Conservation (phyloP, 1,140 invertebrate species). For the Cheumatopsyche charites region DNA sequence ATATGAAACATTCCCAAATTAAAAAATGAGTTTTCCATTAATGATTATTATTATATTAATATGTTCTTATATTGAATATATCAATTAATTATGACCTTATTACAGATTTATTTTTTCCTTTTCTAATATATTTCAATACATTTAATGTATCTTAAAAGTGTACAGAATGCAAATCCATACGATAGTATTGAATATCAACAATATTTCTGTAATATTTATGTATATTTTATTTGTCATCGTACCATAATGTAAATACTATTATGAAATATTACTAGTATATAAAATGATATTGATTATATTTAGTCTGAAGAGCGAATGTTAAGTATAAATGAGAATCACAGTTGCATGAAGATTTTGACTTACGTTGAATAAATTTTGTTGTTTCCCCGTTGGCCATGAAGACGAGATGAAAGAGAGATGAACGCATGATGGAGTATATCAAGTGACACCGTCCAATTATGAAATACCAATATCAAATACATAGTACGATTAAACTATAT, state of each 20-base stretch:
- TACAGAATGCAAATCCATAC: background rate
- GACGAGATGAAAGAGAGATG: constrained; percentile 7
- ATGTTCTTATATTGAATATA: no score
- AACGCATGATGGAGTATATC: constrained; percentile 39
- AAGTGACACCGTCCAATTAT: constrained; percentile 49
- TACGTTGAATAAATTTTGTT: constrained; percentile 1
- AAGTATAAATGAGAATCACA: background rate
- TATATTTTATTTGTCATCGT: background rate
- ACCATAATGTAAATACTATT: constrained; percentile 10
- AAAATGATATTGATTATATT: background rate
- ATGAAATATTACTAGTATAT: constrained; percentile 1
- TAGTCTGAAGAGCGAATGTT: constrained; percentile 17
- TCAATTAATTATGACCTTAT: no score
- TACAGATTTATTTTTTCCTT: no score
- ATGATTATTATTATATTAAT: no score
- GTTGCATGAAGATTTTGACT: background rate
- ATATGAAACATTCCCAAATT: no score
- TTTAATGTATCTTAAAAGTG: background rate
- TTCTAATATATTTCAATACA: no score
- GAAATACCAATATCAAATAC: constrained; percentile 46
- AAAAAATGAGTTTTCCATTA: no score
- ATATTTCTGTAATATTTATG: constrained; percentile 12
- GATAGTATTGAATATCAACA: constrained; percentile 5
- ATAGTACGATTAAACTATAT: constrained; percentile 33
- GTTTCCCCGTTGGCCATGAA: constrained; percentile 7